phyloP scores from a whole-genome alignment of 2,797 vertebrate species.

The Pseudomugil gertrudae region DNA sequence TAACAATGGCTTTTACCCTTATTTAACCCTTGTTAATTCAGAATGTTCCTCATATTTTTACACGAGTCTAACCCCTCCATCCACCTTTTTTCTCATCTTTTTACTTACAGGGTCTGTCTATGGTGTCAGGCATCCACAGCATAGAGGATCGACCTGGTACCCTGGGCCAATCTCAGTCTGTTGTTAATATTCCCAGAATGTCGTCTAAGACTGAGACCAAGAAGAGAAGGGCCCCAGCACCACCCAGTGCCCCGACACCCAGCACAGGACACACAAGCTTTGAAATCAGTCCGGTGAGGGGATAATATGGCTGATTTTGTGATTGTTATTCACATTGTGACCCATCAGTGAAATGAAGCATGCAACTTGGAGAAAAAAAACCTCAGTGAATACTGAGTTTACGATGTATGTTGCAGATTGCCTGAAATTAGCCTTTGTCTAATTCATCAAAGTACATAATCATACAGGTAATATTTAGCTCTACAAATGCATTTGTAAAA shows the following conservation, averaged over 20 bases:
- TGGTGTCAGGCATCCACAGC: conserved; percentile 77
- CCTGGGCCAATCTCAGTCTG: conserved; percentile 88
- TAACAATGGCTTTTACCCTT: neutral
- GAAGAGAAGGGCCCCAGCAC: conserved; percentile 90
- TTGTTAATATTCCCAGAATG: conserved; percentile 86
- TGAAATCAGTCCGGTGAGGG: conserved; percentile 81
- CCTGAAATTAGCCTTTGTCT: neutral
- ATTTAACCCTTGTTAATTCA: neutral
- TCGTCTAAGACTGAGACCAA: conserved; percentile 86
- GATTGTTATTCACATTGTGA: neutral
- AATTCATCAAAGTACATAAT: neutral
- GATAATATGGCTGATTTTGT: conserved; percentile 1
- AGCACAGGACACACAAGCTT: conserved; percentile 32
- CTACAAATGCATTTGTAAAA: neutral
- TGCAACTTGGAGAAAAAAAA: neutral
- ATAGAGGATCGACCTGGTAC: conserved; percentile 78
- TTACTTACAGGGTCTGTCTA: conserved; percentile 80
- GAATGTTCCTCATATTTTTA: neutral
- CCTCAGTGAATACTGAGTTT: neutral
- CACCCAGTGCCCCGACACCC: conserved; percentile 70
- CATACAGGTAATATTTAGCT: neutral
- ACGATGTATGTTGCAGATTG: neutral
- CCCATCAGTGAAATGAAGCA: neutral
- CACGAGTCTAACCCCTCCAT: neutral
- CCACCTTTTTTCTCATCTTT: conserved; percentile 10